These are phyloP conservation scores for Eupristina koningsbergeri DNA, from an alignment of 1,140 invertebrate genomes.

Conservation along the genomic window DNA sequence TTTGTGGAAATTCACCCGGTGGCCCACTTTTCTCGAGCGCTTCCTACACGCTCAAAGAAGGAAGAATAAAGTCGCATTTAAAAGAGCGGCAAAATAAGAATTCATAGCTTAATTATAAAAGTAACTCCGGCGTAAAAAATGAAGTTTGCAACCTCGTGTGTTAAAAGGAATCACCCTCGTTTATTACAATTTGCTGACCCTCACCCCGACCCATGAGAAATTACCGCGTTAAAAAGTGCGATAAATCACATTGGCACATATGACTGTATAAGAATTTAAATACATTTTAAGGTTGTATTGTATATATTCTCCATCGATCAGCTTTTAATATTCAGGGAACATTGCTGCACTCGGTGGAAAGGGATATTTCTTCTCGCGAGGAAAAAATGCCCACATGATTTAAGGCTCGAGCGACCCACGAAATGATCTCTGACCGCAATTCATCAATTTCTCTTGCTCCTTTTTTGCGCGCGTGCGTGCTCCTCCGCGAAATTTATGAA, in stretches of 20 bases:
- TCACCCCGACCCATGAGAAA: slow-evolving; percentile 28
- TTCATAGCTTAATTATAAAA: slow-evolving; percentile 47
- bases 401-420: slow-evolving; percentile 42
- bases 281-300: slow-evolving; percentile 42
- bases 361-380: slow-evolving; percentile 20
- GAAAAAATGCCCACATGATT: slow-evolving; percentile 39
- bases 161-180: slow-evolving; percentile 41
- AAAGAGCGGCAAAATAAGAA: not conserved
- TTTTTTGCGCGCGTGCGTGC: slow-evolving; percentile 12
- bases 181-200: slow-evolving; percentile 49
- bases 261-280: slow-evolving; percentile 43
- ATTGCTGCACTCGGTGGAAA: slow-evolving; percentile 1
- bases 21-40: not conserved
- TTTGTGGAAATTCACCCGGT: not conserved
- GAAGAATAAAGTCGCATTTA: not conserved
- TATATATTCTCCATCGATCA: slow-evolving; percentile 50
- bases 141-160: slow-evolving; percentile 41
- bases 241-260: slow-evolving; percentile 46
- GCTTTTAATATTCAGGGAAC: slow-evolving; percentile 48
- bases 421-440: slow-evolving; percentile 51
- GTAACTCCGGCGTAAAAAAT: slow-evolving; percentile 18
- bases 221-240: slow-evolving; percentile 38
- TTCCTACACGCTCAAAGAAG: not conserved
- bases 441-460: slow-evolving; percentile 43
- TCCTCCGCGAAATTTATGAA: slow-evolving; percentile 39